Evolutionary conservation across 2,113 vertebrate genomes (phyloP).

Genomic region (Todiramphus chloris): DNA sequence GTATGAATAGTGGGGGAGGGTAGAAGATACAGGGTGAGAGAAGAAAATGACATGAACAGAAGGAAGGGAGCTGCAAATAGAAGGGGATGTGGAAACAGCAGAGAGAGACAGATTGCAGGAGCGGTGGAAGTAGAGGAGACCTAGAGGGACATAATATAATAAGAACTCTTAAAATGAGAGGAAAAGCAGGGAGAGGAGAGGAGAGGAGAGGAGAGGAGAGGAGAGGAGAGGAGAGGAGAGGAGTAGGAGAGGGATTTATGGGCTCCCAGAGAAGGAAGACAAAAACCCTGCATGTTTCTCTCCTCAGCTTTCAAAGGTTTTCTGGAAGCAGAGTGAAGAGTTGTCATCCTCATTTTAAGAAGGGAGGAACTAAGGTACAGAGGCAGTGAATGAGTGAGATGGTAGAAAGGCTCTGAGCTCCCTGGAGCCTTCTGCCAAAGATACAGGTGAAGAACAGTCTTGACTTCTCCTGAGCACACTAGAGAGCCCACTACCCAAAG

Average conservation of each 20-base stretch:
- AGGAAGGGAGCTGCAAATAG: slow-evolving; percentile 64
- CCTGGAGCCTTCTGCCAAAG: background rate
- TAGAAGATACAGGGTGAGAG: slow-evolving; percentile 59
- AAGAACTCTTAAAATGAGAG: slow-evolving; percentile 14
- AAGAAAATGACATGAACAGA: slow-evolving; percentile 69
- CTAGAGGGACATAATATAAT: slow-evolving; percentile 53
- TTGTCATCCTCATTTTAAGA: background rate
- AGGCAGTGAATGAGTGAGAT: background rate
- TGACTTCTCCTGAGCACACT: background rate
- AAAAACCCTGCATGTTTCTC: slow-evolving; percentile 4
- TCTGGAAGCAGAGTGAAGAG: background rate
- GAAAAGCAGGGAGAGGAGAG: background rate
- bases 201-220: background rate
- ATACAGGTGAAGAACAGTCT: background rate
- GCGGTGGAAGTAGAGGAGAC: slow-evolving; percentile 44
- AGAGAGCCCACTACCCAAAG: background rate
- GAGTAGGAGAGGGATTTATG: background rate
- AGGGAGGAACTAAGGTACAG: background rate
- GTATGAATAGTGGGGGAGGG: slow-evolving; percentile 52
- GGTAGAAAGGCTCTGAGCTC: background rate
- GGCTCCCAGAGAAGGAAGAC: background rate
- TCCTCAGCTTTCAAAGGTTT: slow-evolving; percentile 18
- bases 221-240: background rate
- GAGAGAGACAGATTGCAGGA: slow-evolving; percentile 59
- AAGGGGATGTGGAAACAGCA: slow-evolving; percentile 66